Percentiles rank a stretch among this genome's conserved stretches.
phyloP scores from a whole-genome alignment of 1,140 invertebrate genomes.

The Medauroidea extradentata region DNA sequence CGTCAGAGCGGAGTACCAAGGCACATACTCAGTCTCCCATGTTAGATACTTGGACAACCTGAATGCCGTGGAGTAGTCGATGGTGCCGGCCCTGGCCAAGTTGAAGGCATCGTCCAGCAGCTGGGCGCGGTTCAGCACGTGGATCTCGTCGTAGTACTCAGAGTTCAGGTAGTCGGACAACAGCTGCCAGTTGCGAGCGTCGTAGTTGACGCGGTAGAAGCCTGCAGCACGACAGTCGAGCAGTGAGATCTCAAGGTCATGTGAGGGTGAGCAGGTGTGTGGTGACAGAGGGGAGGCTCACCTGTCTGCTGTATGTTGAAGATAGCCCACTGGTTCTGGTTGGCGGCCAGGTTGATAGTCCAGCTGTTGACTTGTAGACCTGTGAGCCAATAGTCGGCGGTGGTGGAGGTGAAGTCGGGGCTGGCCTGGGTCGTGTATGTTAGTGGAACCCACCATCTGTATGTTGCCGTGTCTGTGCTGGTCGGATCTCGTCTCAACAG shows the following conservation, averaged over 20 bases:
- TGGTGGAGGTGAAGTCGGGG: not conserved
- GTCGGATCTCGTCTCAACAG: no score
- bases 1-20: constrained; percentile 47
- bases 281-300: no score
- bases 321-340: not conserved
- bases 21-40: constrained; percentile 49
- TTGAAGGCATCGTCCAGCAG: constrained; percentile 58
- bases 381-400: not conserved
- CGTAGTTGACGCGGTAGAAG: constrained; percentile 56
- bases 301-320: constrained; percentile 43
- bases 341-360: not conserved
- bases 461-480: no score
- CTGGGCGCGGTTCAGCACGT: constrained; percentile 51
- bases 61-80: constrained; percentile 47
- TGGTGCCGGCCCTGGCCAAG: constrained; percentile 42
- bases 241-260: no score
- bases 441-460: not conserved
- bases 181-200: constrained; percentile 45
- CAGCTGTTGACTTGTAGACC: not conserved
- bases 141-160: constrained; percentile 38
- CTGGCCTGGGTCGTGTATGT: not conserved
- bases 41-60: constrained; percentile 48
- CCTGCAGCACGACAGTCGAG: no score
- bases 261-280: no score
- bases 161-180: constrained; percentile 39